phyloP scores from a whole-genome alignment of 2,888 invertebrate species.

The Heliconius hortense region DNA sequence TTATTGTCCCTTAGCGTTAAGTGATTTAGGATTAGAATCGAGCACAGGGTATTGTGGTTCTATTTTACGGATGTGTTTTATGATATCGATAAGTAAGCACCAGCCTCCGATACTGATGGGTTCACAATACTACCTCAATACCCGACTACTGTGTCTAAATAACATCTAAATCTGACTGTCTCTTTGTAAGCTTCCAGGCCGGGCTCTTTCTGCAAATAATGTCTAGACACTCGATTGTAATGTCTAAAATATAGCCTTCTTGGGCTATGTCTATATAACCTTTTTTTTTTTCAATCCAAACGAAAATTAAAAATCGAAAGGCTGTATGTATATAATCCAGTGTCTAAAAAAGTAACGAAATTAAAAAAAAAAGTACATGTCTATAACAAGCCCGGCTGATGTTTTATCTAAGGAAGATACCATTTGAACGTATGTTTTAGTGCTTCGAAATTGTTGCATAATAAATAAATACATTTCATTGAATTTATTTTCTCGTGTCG shows the following conservation, averaged over 20 bases:
- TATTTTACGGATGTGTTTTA: constrained; percentile 76
- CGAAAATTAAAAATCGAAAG: neutral
- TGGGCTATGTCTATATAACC: neutral
- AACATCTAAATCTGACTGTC: constrained; percentile 66
- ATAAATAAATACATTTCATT: constrained; percentile 52
- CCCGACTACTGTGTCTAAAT: constrained; percentile 59
- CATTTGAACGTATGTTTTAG: constrained; percentile 61
- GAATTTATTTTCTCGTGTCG: constrained; percentile 52
- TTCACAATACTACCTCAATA: constrained; percentile 80
- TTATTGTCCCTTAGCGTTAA: constrained; percentile 78
- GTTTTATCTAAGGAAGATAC: constrained; percentile 58
- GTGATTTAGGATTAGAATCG: constrained; percentile 72
- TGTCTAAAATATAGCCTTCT: neutral
- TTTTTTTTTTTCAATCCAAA: neutral
- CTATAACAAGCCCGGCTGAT: constrained; percentile 49
- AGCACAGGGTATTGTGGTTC: constrained; percentile 82
- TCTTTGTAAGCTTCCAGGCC: constrained; percentile 51
- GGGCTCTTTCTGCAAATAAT: constrained; percentile 40
- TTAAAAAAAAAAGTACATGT: constrained; percentile 9
- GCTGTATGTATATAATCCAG: neutral
- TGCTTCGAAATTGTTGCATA: constrained; percentile 65
- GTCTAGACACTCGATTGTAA: constrained; percentile 11
- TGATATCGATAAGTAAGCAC: constrained; percentile 70
- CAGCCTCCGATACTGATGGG: constrained; percentile 59
- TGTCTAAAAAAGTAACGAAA: neutral